Base-by-base conservation (phyloP, 2,797 vertebrate species). In the Phataginus tetradactyla region DNA sequence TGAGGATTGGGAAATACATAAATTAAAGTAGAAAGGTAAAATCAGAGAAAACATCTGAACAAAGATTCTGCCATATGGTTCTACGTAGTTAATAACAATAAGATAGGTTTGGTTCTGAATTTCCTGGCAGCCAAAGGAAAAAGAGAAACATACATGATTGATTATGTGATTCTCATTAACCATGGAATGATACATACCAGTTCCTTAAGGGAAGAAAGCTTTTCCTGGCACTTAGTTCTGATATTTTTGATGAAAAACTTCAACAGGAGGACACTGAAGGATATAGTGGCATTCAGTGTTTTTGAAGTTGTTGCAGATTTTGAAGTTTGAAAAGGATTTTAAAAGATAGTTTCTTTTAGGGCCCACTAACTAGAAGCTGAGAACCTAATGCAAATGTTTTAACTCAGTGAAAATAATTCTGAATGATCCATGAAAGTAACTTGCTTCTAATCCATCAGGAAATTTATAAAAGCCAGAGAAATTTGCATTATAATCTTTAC, bases 21-120 rank as follows among this genome's bases (percentile, higher is more conserved):
- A 90, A 90, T 85, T 94, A 87, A 86, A 91, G 51, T 39, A 66
- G 45, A 61, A 53, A 93, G 39, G 32, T 66, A 87, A 96, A 89
- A 88, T 77, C 85, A 85, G 37, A 68, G 79, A 64, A 79, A 64
- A 83, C 51, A n/a, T 9, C 78, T 94, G 34, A 89, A 66, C 79
- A 72, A 71, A 90, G 63, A 72, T 78, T 86, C 81, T 96, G 2
- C n/a, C 45, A n/a, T 86, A 18, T 71, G 68, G 25, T 72, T 95
- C 64, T 93, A 66, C 12, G 37, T 71, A 59, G 55, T 88, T 91
- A 89, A 86, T 94, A 85, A 61, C 42, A 63, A 59, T 85, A 34
- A 94, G 49, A 53, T 78, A 18, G 66, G 21, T 63, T 97, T 92
- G 59, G 49, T 96, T 97, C 86, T 94, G 55, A 77, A 86, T 84